Evolutionary conservation across 2,113 vertebrate genomes (phyloP), one percentile per base, ranked within the genome.

Genomic region (Sterna hirundo): DNA sequence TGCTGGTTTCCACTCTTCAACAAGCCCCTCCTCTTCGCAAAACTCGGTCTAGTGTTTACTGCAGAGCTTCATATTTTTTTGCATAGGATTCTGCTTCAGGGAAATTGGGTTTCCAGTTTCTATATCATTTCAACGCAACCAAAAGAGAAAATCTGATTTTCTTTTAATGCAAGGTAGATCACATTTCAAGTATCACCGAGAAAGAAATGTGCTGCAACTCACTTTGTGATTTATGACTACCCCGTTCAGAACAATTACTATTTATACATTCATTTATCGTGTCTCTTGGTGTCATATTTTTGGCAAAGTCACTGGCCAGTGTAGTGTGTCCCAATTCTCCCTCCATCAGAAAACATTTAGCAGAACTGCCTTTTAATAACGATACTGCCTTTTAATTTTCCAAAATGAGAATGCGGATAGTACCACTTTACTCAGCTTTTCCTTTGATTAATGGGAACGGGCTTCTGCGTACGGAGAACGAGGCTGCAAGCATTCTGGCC

Each of bases 211-310:
- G 64, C 93, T 97, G 93, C 76, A 40, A 74, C 82, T 98, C 69
- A 69, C 77, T 92, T 94, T 5, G 64, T 98, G 98, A 98, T 98
- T 98, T 98, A 98, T 98, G 96, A 98, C 96, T 95, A 90, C 47
- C 86, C 32, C 78, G 94, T 98, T 97, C 96, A 96, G 98, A 98
- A 97, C 95, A 97, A 97, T 96, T 97, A 89, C 97, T 98, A 98
- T 97, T 98, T 98, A 96, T 96, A 95, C 96, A 94, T 97, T 97
- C 96, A 98, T 98, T 98, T 97, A 96, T 97, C 29, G 42, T 98
- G 89, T 97, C 83, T 94, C 93, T 95, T 51, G 78, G 75, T 98
- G 97, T 98, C 97, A 92, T 90, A 97, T 98, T 97, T 98, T 97
- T 98, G 98, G 98, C 98, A 98, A 87, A 96, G 74, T 95, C 93